These are phyloP conservation scores for Cyanistes caeruleus DNA, from an alignment of 2,113 vertebrate genomes.

Conservation along the genomic window DNA sequence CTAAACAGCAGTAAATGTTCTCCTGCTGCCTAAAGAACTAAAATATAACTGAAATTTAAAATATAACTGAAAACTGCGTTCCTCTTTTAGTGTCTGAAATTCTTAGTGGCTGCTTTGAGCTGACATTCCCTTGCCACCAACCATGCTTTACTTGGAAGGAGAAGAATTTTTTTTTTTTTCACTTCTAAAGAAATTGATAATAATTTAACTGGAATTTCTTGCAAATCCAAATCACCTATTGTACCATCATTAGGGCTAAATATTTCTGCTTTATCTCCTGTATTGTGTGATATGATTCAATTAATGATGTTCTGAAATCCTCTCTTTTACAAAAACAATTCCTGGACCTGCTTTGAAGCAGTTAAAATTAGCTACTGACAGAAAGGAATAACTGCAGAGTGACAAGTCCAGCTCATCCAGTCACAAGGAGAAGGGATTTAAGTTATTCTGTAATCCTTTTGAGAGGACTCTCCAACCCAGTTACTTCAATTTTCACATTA, in stretches of 20 bases:
- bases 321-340: not conserved
- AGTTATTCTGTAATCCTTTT: not conserved
- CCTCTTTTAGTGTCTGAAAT: not conserved
- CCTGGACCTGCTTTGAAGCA: not conserved
- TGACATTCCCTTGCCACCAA: not conserved
- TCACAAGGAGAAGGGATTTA: not conserved
- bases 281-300: not conserved
- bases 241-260: not conserved
- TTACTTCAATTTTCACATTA: not conserved
- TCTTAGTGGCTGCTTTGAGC: not conserved
- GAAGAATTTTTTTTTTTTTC: not conserved
- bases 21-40: not conserved
- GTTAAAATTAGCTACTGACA: not conserved
- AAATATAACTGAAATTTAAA: not conserved
- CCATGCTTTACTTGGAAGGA: not conserved
- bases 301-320: not conserved
- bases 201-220: not conserved
- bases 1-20: not conserved
- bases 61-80: not conserved
- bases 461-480: not conserved
- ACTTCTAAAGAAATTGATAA: not conserved
- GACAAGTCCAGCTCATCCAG: not conserved
- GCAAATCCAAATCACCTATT: not conserved
- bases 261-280: not conserved
- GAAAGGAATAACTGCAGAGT: conserved; percentile 1